A percentile compares a stretch with the other conserved stretches of the same genome.
Evolutionary conservation across 1,140 invertebrate genomes (phyloP).

Genomic region (Drosophila bifasciata): DNA sequence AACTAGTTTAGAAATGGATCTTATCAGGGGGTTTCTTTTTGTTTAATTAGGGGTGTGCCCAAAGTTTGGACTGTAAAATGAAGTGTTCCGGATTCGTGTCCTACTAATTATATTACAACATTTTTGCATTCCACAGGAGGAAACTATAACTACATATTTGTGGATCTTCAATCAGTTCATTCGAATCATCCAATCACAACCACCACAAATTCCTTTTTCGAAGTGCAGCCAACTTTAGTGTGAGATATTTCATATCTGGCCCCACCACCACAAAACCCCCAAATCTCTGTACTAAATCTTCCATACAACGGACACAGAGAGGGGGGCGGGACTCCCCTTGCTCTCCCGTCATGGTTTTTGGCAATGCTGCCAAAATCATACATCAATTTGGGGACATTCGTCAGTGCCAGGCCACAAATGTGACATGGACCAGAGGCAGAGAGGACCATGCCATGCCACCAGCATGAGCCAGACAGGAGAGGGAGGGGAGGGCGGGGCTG

Average conservation of each 20-base stretch:
- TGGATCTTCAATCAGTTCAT: neutral
- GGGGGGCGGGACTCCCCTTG: too few relatives aligned
- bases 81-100: too few relatives aligned
- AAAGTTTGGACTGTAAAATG: too few relatives aligned
- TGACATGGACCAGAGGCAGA: slow-evolving; percentile 33
- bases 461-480: neutral
- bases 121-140: too few relatives aligned
- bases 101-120: too few relatives aligned
- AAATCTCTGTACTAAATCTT: slow-evolving; percentile 67
- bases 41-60: neutral
- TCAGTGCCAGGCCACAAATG: slow-evolving; percentile 68
- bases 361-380: slow-evolving; percentile 66
- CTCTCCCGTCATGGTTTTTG: slow-evolving; percentile 35
- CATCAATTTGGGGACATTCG: slow-evolving; percentile 77
- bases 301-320: slow-evolving; percentile 37
- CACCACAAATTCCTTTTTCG: neutral
- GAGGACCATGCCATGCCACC: slow-evolving; percentile 12
- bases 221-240: slow-evolving; percentile 6
- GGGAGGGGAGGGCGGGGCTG: neutral
- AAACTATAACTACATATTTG: too few relatives aligned
- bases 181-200: too few relatives aligned
- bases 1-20: neutral
- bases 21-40: neutral
- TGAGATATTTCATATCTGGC: slow-evolving; percentile 35
- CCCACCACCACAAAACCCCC: slow-evolving; percentile 12